Base-by-base conservation (phyloP, 2,113 vertebrate species). In the Struthidea cinerea region DNA sequence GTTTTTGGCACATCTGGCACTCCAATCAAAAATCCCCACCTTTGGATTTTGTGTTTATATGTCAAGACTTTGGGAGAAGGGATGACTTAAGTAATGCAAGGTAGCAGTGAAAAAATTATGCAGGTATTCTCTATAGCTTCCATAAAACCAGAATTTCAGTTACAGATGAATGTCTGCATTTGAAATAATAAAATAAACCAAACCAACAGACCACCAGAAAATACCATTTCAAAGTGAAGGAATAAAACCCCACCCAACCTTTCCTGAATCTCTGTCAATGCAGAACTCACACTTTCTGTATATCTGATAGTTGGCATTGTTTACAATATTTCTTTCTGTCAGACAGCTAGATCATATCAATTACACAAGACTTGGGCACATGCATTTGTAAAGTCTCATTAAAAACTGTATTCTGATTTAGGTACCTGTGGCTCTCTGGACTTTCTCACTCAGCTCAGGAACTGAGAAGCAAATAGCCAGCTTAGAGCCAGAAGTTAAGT, bases 321-420 rank as follows among this genome's bases (percentile, higher is more conserved):
- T 83, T 49, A 44, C 35, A 30, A n/a, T 59, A 42, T 78, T 85
- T 71, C 23, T 49, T 50, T 35, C 53, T 69, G 12, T 55, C 50
- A n/a, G 42, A 63, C 28, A 64, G 19, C 7, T 84, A 41, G 8
- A 41, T 39, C 4, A n/a, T 20, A 32, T n/a, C 32, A n/a, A 27
- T 33, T 27, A 47, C 1, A 5, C 27, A 57, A 57, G 52, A 24
- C 8, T 30, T 11, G 1, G 47, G 13, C 14, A 49, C 0, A 8
- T 27, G 30, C 10, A 10, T 68, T 68, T 56, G 33, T 37, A 33
- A 67, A 55, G 19, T 26, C n/a, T 81, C 15, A 3, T 41, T 78
- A 56, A 76, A 89, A 68, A 11, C 15, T 56, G 64, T 35, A 26
- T 65, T 84, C 50, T 73, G 33, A 60, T 71, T 33, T 61, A 68